Percentiles rank a stretch among this genome's conserved stretches.
phyloP scores from a whole-genome alignment of 92 coral and sea anemone species.

The Bergia puertoricense region DNA sequence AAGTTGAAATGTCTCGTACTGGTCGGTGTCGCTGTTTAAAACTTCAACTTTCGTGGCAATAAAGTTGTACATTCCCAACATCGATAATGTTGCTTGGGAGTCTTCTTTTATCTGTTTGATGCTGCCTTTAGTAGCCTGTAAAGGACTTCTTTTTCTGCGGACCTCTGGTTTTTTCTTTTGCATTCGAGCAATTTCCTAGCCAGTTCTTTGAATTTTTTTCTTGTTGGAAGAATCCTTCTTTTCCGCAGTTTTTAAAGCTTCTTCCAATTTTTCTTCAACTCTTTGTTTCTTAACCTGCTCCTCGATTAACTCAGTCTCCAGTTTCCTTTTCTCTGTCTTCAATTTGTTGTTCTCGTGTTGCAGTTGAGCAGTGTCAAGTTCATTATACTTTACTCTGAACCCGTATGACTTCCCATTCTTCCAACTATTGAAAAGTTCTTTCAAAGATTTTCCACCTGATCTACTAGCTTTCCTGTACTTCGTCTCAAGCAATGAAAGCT shows the following conservation, averaged over 20 bases:
- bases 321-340: conserved; percentile 7
- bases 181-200: not conserved
- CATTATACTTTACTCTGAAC: not conserved
- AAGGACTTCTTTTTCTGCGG: conserved; percentile 33
- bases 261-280: not conserved
- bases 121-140: conserved; percentile 24
- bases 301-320: not conserved
- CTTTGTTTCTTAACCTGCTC: conserved; percentile 1
- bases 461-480: not conserved
- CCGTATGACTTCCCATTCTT: not conserved
- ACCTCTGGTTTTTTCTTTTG: conserved; percentile 12
- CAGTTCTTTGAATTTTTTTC: not conserved
- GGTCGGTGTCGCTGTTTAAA: not conserved
- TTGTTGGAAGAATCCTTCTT: not conserved
- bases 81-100: conserved; percentile 22
- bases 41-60: not conserved
- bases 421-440: not conserved
- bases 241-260: not conserved
- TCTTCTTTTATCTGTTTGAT: conserved; percentile 24
- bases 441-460: not conserved
- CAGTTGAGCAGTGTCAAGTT: not conserved
- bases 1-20: conserved; percentile 11
- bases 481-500: not conserved
- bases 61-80: conserved; percentile 19
- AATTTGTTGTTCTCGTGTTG: conserved; percentile 24